Percentiles rank a stretch among this genome's conserved stretches.
Conservation (phyloP, 2,888 invertebrate genomes). For the Zonitis immaculata region DNA sequence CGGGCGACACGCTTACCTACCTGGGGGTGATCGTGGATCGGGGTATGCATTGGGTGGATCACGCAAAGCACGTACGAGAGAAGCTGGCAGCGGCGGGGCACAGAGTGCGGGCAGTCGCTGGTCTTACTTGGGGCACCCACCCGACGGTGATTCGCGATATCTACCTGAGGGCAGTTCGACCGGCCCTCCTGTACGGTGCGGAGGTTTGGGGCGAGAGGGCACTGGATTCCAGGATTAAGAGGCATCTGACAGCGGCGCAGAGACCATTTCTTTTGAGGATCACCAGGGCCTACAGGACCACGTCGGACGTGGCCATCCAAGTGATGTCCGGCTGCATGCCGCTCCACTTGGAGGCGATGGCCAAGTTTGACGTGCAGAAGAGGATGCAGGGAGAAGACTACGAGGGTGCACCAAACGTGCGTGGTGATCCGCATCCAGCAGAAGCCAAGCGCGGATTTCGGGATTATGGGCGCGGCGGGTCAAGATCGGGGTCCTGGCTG, state of each 20-base stretch:
- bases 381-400: neutral
- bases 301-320: slow-evolving; percentile 14
- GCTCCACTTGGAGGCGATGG: slow-evolving; percentile 6
- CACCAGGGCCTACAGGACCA: slow-evolving; percentile 6
- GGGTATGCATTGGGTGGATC: neutral
- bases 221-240: neutral
- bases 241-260: slow-evolving; percentile 6
- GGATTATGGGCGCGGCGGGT: no score
- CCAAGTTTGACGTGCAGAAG: neutral
- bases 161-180: slow-evolving; percentile 2
- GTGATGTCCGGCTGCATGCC: slow-evolving; percentile 13
- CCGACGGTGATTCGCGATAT: slow-evolving; percentile 2
- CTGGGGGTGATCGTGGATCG: slow-evolving; percentile 8
- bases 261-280: slow-evolving; percentile 4
- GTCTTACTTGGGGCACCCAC: slow-evolving; percentile 2
- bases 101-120: neutral
- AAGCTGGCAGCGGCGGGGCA: slow-evolving; percentile 1
- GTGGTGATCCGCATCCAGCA: no score
- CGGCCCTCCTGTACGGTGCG: neutral
- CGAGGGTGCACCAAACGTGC: no score
- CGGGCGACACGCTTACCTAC: slow-evolving; percentile 2
- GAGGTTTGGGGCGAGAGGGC: slow-evolving; percentile 3
- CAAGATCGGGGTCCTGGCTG: no score
- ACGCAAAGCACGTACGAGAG: neutral
- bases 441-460: no score